Percentiles rank a stretch among this genome's conserved stretches.
Conservation (phyloP, 2,113 vertebrate species). For the Bucco capensis region DNA sequence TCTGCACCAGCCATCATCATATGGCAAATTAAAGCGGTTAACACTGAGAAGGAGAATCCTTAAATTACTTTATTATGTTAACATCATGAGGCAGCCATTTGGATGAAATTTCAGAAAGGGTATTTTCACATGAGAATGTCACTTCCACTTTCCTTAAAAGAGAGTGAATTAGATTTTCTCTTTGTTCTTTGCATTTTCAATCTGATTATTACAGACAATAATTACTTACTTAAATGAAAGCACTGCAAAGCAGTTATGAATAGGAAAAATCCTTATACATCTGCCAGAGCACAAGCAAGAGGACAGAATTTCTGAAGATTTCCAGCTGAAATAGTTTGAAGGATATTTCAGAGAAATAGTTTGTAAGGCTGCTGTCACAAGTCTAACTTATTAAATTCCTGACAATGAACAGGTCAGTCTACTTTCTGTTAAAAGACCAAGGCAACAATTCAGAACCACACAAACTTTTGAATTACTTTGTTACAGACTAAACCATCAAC, state of each 20-base stretch:
- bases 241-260: not conserved
- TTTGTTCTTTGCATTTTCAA: not conserved
- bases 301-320: not conserved
- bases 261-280: not conserved
- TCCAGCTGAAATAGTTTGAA: not conserved
- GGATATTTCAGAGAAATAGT: not conserved
- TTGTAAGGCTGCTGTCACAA: not conserved
- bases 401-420: not conserved
- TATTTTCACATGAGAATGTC: not conserved
- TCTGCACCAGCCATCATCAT: not conserved
- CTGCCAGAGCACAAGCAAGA: not conserved
- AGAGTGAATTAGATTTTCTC: not conserved
- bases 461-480: not conserved
- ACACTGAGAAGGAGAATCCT: not conserved
- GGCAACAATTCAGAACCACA: not conserved
- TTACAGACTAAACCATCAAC: not conserved
- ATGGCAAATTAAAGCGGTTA: not conserved
- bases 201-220: not conserved
- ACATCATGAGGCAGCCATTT: not conserved
- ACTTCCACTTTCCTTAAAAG: not conserved
- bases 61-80: not conserved
- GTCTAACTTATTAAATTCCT: not conserved
- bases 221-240: conserved; percentile 19
- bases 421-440: not conserved
- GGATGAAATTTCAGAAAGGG: not conserved